Base-by-base conservation (phyloP, 2,797 vertebrate genomes). In the Craterocephalus amniculus region DNA sequence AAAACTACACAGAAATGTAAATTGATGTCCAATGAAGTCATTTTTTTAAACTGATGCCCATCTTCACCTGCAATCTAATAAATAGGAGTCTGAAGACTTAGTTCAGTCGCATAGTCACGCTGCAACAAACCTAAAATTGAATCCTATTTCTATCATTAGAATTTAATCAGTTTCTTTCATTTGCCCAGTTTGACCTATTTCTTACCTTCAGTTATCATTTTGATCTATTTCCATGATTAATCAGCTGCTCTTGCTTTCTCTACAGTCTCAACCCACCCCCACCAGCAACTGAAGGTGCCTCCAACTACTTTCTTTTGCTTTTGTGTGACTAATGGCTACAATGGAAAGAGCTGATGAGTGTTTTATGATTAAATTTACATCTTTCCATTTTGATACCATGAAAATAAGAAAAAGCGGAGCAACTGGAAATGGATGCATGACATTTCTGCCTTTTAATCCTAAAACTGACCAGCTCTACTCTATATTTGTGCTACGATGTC, bases 361-460 rank as follows among this genome's bases (percentile, higher is more conserved):
- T 79, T 58, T 78, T 55, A 55, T 58, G 66, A n/a, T 66, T 63
- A 78, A 74, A 86, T 80, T 73, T 55, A 76, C 63, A 55, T 79
- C 61, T 63, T 67, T 76, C 58, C 62, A 67, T 56, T 13, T 3
- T 31, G 48, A 59, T 11, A 10, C 11, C 31, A 45, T 62, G 59
- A 55, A 31, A 20, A 14, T 8, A 58, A 57, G 0, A 20, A 8
- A 51, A 20, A 59, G 80, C 36, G 58, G 36, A 65, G 18, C 3
- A 24, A 12, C 4, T 20, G 29, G 45, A 43, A 54, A 36, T 57
- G n/a, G 48, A 3, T 32, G 22, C 36, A 57, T 1, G 12, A 4
- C 12, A 56, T 5, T 6, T 57, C 20, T 8, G 18, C 8, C 48
- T 68, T 11, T n/a, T n/a, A 16, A 49, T 48, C 32, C 55, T 0